Evolutionary conservation across 2,797 vertebrate species (phyloP), one percentile per base, ranked within the genome.

Genomic region (Anomalospiza imberbis): DNA sequence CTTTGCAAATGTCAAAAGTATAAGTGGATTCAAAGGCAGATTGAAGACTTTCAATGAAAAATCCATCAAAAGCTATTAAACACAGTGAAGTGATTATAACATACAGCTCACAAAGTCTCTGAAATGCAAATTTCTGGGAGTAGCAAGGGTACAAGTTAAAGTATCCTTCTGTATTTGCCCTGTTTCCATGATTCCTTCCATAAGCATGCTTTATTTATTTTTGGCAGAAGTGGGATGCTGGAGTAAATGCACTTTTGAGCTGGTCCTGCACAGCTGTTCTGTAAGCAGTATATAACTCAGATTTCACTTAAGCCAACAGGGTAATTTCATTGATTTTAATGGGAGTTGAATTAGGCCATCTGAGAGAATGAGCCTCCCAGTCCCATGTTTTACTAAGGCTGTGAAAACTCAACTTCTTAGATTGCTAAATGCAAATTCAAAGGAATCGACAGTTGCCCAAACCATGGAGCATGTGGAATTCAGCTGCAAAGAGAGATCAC

Each of bases 11-110:
- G 51, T 91, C 79, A 72, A 68, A 91, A 93, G 31, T 78, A 10
- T 53, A 91, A 91, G 70, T 81, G 72, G 31, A 96, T 88, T 93
- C 89, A 96, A 88, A 90, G 36, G 40, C 77, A 86, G 54, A 91
- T 29, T 78, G 79, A 83, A 89, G 89, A 85, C 42, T 80, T 92
- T 68, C 38, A 85, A 20, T 65, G 75, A 93, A 93, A 89, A 51
- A 91, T 78, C 79, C 55, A 86, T 78, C 70, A 75, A 81, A 93
- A 87, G 34, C 53, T 89, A 42, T 80, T 77, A 77, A 88, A 74
- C 6, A 61, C 8, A 72, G 50, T 66, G 38, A 86, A 85, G 31
- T 83, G 91, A 77, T 94, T 89, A 42, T 28, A 80, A 80, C 48
- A 57, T 44, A 73, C 15, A 89, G 58, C 28, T 77, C 62, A 51